Percentiles rank a stretch among this genome's conserved stretches.
These are phyloP conservation scores for Dufourea novaeangliae DNA, from an alignment of 1,140 invertebrate species.

Conservation along the genomic window DNA sequence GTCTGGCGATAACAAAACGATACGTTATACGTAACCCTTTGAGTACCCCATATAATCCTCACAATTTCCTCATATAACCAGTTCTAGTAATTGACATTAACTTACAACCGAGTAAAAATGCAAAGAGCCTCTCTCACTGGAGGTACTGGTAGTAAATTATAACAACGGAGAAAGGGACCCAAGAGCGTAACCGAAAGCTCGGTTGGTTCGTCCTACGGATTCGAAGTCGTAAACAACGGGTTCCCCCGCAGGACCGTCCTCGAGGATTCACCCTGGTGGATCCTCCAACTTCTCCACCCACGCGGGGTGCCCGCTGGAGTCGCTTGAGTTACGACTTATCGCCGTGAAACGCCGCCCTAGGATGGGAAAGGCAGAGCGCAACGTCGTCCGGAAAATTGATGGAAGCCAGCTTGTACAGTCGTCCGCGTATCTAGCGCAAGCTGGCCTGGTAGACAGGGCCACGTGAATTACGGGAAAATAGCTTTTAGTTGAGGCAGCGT, in stretches of 20 bases:
- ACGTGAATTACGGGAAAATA: slow-evolving; percentile 70
- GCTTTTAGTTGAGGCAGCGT: slow-evolving; percentile 67
- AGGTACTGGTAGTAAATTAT: no score
- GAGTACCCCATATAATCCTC: no score
- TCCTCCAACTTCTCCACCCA: neutral
- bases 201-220: neutral
- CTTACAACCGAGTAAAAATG: no score
- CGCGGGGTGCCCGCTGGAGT: neutral
- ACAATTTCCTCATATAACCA: no score
- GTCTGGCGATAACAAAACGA: no score
- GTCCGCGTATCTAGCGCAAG: slow-evolving; percentile 45
- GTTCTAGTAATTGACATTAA: no score
- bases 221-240: neutral
- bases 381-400: slow-evolving; percentile 57
- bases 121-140: no score
- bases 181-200: neutral
- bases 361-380: neutral
- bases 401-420: slow-evolving; percentile 45
- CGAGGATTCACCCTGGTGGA: neutral
- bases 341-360: slow-evolving; percentile 12
- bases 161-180: neutral
- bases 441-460: slow-evolving; percentile 14
- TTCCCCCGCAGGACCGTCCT: neutral
- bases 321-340: slow-evolving; percentile 43
- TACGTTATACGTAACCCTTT: no score